Conservation (phyloP, 2,888 invertebrate genomes). For the Apodemia mormo region DNA sequence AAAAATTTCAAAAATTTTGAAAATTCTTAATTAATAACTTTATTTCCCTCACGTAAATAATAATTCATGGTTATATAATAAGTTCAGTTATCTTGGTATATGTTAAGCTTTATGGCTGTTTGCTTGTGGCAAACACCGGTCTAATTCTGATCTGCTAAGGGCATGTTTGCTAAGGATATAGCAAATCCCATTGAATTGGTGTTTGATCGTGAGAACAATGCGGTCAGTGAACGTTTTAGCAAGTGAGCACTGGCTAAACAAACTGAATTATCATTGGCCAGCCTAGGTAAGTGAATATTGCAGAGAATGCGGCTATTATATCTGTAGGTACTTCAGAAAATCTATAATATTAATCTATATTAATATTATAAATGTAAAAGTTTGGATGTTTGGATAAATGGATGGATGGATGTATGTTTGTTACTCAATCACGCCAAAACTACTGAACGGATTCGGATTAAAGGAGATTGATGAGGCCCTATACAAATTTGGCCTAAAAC, state of each 20-base stretch:
- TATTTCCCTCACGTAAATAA: too few species aligned
- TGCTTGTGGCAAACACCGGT: slow-evolving; percentile 47
- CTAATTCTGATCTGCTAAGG: slow-evolving; percentile 52
- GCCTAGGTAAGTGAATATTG: slow-evolving; percentile 28
- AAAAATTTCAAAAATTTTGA: too few species aligned
- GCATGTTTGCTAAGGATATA: slow-evolving; percentile 44
- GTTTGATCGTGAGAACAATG: slow-evolving; percentile 39
- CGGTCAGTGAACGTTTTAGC: slow-evolving; percentile 47
- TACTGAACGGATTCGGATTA: too few species aligned
- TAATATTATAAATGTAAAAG: too few species aligned
- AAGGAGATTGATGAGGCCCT: too few species aligned
- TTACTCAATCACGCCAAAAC: too few species aligned
- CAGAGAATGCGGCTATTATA: neutral
- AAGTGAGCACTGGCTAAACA: slow-evolving; percentile 41
- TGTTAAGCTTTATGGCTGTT: slow-evolving; percentile 28
- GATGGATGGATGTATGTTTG: too few species aligned
- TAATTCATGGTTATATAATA: neutral
- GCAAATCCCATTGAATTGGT: slow-evolving; percentile 48
- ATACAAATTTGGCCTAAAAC: too few species aligned
- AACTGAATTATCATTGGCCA: slow-evolving; percentile 33
- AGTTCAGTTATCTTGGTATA: neutral
- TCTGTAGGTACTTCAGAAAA: too few species aligned
- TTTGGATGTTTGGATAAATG: too few species aligned
- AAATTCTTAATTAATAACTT: too few species aligned
- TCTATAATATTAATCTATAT: too few species aligned